phyloP scores from a whole-genome alignment of 1,140 invertebrate species.

The Drosophila micromelanica region DNA sequence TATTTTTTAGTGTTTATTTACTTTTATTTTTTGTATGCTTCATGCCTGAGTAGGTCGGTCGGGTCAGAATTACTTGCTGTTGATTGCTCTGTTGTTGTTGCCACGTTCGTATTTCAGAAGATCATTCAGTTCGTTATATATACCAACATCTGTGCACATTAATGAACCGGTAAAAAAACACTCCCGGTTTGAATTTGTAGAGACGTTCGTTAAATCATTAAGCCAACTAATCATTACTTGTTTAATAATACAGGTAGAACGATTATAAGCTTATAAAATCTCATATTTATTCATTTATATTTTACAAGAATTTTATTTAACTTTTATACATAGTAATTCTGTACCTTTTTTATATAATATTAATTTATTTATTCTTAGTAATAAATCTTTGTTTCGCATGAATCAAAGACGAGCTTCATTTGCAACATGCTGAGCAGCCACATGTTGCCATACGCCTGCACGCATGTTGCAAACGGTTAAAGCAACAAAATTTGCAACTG shows the following conservation, averaged over 20 bases:
- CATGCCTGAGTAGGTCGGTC: slow-evolving; percentile 64
- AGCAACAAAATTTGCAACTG: slow-evolving; percentile 35
- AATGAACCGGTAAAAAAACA: slow-evolving; percentile 14
- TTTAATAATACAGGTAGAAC: background rate
- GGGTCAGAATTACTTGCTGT: slow-evolving; percentile 23
- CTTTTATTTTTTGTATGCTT: slow-evolving; percentile 49
- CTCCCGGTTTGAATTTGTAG: slow-evolving; percentile 4
- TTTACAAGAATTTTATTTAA: too few species aligned
- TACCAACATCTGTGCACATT: slow-evolving; percentile 15
- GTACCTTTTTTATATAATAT: too few species aligned
- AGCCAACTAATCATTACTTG: too few species aligned
- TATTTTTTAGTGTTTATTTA: slow-evolving; percentile 33
- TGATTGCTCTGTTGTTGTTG: slow-evolving; percentile 9
- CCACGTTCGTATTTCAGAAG: slow-evolving; percentile 37
- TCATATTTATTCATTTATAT: too few species aligned
- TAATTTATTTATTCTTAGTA: too few species aligned
- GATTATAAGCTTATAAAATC: too few species aligned
- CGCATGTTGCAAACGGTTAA: slow-evolving; percentile 41
- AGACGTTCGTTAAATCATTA: slow-evolving; percentile 15
- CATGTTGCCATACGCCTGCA: slow-evolving; percentile 47
- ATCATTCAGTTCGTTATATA: slow-evolving; percentile 35
- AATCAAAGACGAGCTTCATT: background rate
- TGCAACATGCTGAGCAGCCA: slow-evolving; percentile 24
- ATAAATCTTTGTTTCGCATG: too few species aligned
- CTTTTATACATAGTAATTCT: too few species aligned